A percentile compares a stretch with the other conserved stretches of the same genome.
These are phyloP conservation scores for Beris chalybata DNA, from an alignment of 2,888 invertebrate species.

Conservation along the genomic window DNA sequence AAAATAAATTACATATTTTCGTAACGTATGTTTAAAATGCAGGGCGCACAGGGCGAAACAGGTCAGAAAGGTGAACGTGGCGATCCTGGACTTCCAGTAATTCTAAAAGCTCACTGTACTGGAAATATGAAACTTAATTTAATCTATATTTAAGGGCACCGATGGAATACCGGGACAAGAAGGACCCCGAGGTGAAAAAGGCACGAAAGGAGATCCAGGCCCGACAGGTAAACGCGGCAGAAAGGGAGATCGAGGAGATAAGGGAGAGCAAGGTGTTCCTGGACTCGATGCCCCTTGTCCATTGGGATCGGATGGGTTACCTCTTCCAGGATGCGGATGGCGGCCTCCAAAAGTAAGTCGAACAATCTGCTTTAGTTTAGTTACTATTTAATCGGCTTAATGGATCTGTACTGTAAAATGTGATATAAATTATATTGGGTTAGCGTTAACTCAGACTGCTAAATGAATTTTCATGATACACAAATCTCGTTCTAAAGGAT, in stretches of 20 bases:
- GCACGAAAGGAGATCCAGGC: constrained; percentile 76
- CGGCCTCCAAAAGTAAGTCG: constrained; percentile 76
- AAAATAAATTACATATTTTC: too few species aligned
- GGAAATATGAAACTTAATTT: constrained; percentile 1
- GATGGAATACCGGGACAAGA: constrained; percentile 92
- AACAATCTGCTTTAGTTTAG: neutral
- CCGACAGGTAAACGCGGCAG: constrained; percentile 86
- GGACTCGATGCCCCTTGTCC: constrained; percentile 99
- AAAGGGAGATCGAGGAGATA: constrained; percentile 89
- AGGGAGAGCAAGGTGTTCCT: constrained; percentile 95
- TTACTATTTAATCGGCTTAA: too few species aligned
- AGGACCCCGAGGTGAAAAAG: constrained; percentile 89
- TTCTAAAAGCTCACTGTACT: constrained; percentile 50
- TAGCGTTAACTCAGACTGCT: too few species aligned
- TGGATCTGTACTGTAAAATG: too few species aligned
- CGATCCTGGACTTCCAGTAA: constrained; percentile 90
- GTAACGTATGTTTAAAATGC: constrained; percentile 32
- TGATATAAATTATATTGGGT: too few species aligned
- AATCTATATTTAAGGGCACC: constrained; percentile 67
- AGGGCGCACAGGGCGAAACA: constrained; percentile 92
- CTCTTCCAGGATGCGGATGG: constrained; percentile 95
- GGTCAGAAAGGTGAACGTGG: constrained; percentile 91
- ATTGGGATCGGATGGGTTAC: constrained; percentile 91
- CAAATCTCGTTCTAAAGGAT: too few species aligned
- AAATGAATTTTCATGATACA: too few species aligned